Conservation (phyloP, 2,888 invertebrate genomes). For the Drosophila meridiana region DNA sequence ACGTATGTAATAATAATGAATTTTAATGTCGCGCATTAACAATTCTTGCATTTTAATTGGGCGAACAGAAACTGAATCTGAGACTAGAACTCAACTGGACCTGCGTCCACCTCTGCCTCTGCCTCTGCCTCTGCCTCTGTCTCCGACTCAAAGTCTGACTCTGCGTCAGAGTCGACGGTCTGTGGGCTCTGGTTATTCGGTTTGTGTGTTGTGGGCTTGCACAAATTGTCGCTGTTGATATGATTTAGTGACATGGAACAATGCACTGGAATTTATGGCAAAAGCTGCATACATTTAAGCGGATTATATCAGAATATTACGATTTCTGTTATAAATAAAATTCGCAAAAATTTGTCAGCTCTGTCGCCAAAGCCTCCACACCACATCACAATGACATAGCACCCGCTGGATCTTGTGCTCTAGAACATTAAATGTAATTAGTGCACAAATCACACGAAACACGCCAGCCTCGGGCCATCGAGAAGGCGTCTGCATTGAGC, state of each 20-base stretch:
- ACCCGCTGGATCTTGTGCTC: background rate
- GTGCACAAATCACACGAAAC: constrained; percentile 53
- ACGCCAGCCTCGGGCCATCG: constrained; percentile 9
- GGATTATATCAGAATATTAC: constrained; percentile 73
- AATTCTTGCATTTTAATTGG: constrained; percentile 82
- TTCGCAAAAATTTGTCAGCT: constrained; percentile 71
- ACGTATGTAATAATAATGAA: constrained; percentile 81
- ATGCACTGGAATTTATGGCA: constrained; percentile 78
- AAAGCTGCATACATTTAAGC: constrained; percentile 70
- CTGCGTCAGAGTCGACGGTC: constrained; percentile 8
- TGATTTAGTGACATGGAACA: constrained; percentile 81
- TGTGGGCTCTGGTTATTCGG: constrained; percentile 17
- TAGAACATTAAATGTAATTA: constrained; percentile 60
- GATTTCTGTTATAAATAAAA: constrained; percentile 65
- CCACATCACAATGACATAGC: constrained; percentile 21
- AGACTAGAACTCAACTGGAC: constrained; percentile 33
- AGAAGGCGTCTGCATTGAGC: constrained; percentile 42
- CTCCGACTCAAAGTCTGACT: constrained; percentile 1
- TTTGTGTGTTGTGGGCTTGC: constrained; percentile 65
- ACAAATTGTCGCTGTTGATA: constrained; percentile 79
- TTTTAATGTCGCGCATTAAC: constrained; percentile 81
- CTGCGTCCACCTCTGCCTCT: constrained; percentile 3
- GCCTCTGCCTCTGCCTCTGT: background rate
- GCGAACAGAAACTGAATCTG: constrained; percentile 40
- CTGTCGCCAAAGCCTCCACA: constrained; percentile 54